Conservation (phyloP, 2,797 vertebrate species). For the Pteronotus mesoamericanus region DNA sequence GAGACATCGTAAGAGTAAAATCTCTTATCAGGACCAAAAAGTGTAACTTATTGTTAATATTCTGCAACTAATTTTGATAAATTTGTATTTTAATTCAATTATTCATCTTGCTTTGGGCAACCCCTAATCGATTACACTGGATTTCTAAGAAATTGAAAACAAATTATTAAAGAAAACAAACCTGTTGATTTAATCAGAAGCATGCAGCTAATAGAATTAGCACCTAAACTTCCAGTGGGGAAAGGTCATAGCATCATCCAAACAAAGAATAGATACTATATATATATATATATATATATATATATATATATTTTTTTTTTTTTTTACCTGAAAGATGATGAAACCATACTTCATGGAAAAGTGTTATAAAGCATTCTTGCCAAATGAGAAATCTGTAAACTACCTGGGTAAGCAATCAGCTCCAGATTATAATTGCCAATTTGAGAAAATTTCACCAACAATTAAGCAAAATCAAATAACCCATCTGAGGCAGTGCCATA, state of each 20-base stretch:
- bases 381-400: constrained; percentile 73
- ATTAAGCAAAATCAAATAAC: constrained; percentile 82
- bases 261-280: constrained; percentile 28
- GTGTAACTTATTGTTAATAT: not conserved
- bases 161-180: not conserved
- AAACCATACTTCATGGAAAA: constrained; percentile 54
- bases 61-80: constrained; percentile 15
- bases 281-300: no score
- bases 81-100: not conserved
- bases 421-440: constrained; percentile 77
- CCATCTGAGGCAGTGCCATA: constrained; percentile 68
- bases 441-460: constrained; percentile 81
- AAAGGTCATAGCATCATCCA: constrained; percentile 45
- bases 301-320: no score
- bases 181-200: constrained; percentile 60
- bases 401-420: constrained; percentile 77
- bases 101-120: constrained; percentile 45
- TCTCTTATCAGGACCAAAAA: not conserved
- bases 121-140: not conserved
- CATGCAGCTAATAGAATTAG: constrained; percentile 30
- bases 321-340: constrained; percentile 13
- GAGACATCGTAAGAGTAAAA: not conserved
- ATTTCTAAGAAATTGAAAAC: constrained; percentile 35
- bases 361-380: constrained; percentile 64
- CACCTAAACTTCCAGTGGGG: constrained; percentile 35